Evolutionary conservation across 2,888 invertebrate species (phyloP), one percentile per base, ranked within the genome.

Genomic region (Neria commutata): DNA sequence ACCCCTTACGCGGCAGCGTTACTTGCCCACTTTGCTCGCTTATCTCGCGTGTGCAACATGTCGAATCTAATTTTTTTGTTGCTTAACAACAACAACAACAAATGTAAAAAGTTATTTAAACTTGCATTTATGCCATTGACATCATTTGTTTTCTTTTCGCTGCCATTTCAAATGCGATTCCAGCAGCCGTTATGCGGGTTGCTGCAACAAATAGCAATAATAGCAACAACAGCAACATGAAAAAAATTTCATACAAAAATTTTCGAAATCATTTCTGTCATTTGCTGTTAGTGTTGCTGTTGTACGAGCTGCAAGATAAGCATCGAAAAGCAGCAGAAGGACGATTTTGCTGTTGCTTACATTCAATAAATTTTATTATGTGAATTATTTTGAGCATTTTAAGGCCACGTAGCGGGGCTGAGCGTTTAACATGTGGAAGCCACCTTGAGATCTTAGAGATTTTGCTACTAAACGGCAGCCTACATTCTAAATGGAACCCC

Each of bases 1-100:
- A n/a, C 37, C n/a, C n/a, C 16, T n/a, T 37, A n/a, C n/a, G n/a
- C n/a, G n/a, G n/a, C n/a, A n/a, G 37, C 37, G 6, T 37, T 37
- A 8, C 37, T 37, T 8, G 37, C n/a, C n/a, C 37, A n/a, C 37
- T n/a, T n/a, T n/a, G n/a, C n/a, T 37, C 4, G 11, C 16, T 37
- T 37, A 8, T 37, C 37, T 37, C 37, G 47, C 54, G 52, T 50
- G 63, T 57, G 67, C 67, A 70, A 70, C 68, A 71, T 72, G 73
- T 73, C 68, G 72, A 68, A 73, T 71, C 60, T 69, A 72, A 73
- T 72, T 71, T 26, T 49, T 49, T 54, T 34, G 40, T 56, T n/a
- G 4, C 47, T 45, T 42, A 17, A 16, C 49, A 19, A 34, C 53
- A 24, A 42, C 48, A n/a, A n/a, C n/a, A n/a, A n/a, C n/a, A n/a